A percentile compares a stretch with the other conserved stretches of the same genome.
Evolutionary conservation across 1,140 invertebrate species (phyloP).

Genomic region (Cherax quadricarinatus): DNA sequence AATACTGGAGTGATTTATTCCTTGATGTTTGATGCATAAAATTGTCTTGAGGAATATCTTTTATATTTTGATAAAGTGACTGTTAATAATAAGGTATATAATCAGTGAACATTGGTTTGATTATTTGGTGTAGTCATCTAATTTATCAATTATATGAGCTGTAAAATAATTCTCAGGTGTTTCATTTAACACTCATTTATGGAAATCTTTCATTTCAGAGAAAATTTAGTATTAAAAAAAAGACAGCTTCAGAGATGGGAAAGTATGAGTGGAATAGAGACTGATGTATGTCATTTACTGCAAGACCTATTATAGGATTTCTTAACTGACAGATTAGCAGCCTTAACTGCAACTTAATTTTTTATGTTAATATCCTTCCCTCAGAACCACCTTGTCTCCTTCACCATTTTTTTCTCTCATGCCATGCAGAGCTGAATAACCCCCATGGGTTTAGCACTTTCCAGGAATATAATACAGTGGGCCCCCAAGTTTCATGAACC

Average conservation of each 20-base stretch:
- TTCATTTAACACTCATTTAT: not conserved
- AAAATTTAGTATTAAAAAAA: not conserved
- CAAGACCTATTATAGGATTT: too few species aligned
- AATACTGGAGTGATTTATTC: not conserved
- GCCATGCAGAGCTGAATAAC: too few species aligned
- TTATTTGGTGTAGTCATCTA: not conserved
- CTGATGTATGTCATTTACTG: not conserved
- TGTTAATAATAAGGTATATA: constrained; percentile 3
- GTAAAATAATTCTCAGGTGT: not conserved
- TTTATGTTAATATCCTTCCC: too few species aligned
- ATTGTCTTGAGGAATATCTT: not conserved
- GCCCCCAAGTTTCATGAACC: too few species aligned
- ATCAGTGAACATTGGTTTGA: not conserved
- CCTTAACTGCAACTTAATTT: too few species aligned
- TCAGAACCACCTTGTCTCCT: too few species aligned
- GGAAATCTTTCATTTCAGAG: not conserved
- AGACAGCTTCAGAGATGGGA: not conserved
- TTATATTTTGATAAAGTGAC: not conserved
- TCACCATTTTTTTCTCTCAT: too few species aligned
- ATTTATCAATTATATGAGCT: not conserved
- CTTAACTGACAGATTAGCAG: too few species aligned
- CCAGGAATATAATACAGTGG: too few species aligned
- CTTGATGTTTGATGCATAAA: not conserved
- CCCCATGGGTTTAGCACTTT: too few species aligned
- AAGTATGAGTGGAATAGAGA: constrained; percentile 4